These are phyloP conservation scores for Campoletis sonorensis DNA, from an alignment of 1,140 invertebrate genomes.

Conservation along the genomic window DNA sequence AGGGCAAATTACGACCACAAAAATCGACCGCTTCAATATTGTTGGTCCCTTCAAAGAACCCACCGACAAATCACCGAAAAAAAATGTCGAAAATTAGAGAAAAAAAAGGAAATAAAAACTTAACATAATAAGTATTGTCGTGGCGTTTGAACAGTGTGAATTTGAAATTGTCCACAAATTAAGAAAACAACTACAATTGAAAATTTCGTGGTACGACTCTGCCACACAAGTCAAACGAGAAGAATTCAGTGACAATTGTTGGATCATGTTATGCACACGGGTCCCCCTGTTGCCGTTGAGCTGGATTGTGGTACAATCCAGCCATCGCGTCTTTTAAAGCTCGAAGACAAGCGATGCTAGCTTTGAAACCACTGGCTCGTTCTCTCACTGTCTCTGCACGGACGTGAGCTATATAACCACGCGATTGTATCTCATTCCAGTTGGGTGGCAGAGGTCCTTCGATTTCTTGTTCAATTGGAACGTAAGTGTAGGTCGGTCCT, in stretches of 20 bases:
- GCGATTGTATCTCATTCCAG: constrained; percentile 79
- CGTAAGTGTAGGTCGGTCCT: constrained; percentile 85
- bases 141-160: not conserved
- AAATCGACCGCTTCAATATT: too few species aligned
- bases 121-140: not conserved
- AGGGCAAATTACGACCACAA: too few species aligned
- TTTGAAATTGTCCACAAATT: not conserved
- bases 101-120: too few species aligned
- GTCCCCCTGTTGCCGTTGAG: constrained; percentile 52
- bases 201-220: not conserved
- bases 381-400: constrained; percentile 83
- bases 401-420: constrained; percentile 88
- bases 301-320: constrained; percentile 84
- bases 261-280: constrained; percentile 39
- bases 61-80: too few species aligned
- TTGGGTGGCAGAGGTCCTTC: constrained; percentile 87
- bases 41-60: too few species aligned
- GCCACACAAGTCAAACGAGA: not conserved
- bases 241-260: constrained; percentile 22
- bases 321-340: constrained; percentile 94
- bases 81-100: too few species aligned
- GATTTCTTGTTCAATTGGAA: constrained; percentile 77
- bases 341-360: constrained; percentile 88
- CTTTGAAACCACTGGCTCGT: constrained; percentile 91
- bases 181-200: not conserved